Evolutionary conservation across 1,140 invertebrate species (phyloP).

Genomic region (Augochlora pura): DNA sequence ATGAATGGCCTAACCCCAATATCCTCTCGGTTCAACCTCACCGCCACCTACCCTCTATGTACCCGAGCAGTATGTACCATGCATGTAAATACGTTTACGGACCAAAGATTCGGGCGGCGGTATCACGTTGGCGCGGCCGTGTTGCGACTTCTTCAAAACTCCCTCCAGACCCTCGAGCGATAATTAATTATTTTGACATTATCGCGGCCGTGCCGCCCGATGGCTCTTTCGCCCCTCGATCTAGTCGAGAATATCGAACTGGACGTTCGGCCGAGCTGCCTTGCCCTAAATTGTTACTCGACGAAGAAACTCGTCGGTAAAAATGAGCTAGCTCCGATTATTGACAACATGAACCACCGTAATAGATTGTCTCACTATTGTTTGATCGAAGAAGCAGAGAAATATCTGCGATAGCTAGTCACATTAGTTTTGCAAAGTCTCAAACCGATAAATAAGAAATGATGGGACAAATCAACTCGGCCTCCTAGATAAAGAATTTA

Average conservation of each 20-base stretch:
- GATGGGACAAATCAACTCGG: no score
- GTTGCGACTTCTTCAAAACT: constrained; percentile 58
- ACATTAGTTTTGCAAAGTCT: no score
- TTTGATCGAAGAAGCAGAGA: no score
- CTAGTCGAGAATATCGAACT: background rate
- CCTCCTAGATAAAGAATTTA: no score
- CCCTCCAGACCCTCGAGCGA: constrained; percentile 19
- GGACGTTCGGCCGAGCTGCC: background rate
- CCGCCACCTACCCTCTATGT: constrained; percentile 56
- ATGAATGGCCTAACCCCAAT: constrained; percentile 75
- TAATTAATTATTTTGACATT: constrained; percentile 68
- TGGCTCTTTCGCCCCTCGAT: background rate
- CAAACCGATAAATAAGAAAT: no score
- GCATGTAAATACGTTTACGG: constrained; percentile 57
- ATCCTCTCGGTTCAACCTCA: constrained; percentile 71
- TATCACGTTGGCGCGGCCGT: constrained; percentile 38
- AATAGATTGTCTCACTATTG: background rate
- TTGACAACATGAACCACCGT: background rate
- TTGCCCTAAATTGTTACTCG: background rate
- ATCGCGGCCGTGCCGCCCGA: constrained; percentile 25
- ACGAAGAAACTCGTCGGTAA: background rate
- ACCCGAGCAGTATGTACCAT: constrained; percentile 50
- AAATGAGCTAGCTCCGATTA: background rate
- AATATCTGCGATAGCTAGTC: no score
- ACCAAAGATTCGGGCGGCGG: constrained; percentile 24